phyloP scores from a whole-genome alignment of 2,113 vertebrate species.

The Galbula dea region DNA sequence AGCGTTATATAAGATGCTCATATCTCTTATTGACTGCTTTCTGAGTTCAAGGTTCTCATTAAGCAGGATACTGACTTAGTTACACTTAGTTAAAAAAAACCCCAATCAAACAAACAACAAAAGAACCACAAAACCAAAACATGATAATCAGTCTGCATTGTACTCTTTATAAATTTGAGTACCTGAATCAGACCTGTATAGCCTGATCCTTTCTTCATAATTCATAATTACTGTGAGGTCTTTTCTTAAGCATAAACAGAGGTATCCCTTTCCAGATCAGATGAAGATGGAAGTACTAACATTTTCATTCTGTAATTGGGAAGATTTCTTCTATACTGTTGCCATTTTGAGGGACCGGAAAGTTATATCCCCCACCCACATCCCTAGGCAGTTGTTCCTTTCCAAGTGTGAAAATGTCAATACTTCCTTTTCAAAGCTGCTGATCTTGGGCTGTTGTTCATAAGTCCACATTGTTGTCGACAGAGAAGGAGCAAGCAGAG shows the following conservation, averaged over 20 bases:
- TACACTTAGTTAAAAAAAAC: neutral
- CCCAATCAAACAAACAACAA: too few species aligned
- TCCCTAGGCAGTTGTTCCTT: neutral
- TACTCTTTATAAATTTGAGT: neutral
- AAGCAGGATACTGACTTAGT: neutral
- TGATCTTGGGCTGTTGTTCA: neutral
- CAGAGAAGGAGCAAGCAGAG: neutral
- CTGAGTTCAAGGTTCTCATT: neutral
- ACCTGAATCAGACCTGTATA: neutral
- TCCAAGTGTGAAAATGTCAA: neutral
- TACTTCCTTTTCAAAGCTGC: neutral
- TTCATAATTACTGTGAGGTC: neutral
- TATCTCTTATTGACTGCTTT: neutral
- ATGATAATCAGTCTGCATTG: neutral
- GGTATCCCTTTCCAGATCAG: neutral
- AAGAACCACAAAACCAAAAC: too few species aligned
- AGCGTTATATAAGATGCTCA: neutral
- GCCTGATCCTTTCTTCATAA: neutral
- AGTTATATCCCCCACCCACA: neutral
- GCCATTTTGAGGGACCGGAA: neutral
- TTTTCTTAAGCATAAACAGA: neutral
- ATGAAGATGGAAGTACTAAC: neutral
- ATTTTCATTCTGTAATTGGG: neutral
- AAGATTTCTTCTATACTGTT: neutral
- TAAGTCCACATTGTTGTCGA: neutral